Base-by-base conservation (phyloP, 2,113 vertebrate genomes). In the Mesoclemmys tuberculata region DNA sequence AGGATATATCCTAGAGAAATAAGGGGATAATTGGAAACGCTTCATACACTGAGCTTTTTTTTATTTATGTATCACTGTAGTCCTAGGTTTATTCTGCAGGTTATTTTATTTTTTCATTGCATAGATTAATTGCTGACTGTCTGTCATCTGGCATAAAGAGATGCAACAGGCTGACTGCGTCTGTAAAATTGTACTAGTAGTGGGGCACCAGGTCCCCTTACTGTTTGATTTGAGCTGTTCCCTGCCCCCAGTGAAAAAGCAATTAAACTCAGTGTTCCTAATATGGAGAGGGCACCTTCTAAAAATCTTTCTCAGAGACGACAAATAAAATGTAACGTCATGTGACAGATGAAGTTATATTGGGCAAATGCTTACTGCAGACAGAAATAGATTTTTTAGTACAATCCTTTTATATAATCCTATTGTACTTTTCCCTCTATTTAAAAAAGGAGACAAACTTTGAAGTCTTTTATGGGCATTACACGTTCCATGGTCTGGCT, bases 81-180 rank as follows among this genome's bases (percentile, higher is more conserved):
- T 55, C 22, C 54, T 55, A 55, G 22, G 54, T 55, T 55, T 55
- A 55, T 55, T 22, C 54, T 55, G 8, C 54, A 55, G 31, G 13
- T 29, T 35, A 52, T 88, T 81, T 94, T 86, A 84, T 71, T 48
- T 81, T 64, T 75, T 81, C 2, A 18, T 46, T 79, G 27, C 26
- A 44, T 77, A 75, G 71, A 35, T 79, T 29, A 88, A 74, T 8
- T 81, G 55, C 18, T 26, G 81, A 26, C 79, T 16, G 27, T 52
- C 35, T 78, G 10, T 49, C n/a, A 48, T 21, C 1, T 9, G n/a
- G 0, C 1, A 10, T 11, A 31, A 90, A 55, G 41, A 85, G 44
- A 51, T 26, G 18, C 10, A 85, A 26, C 1, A 0, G 18, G 2
- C 19, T 49, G 9, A n/a, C 75, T n/a, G 13, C 4, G 51, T 74